phyloP scores from a whole-genome alignment of 2,888 invertebrate genomes.

The Clusia tigrina region DNA sequence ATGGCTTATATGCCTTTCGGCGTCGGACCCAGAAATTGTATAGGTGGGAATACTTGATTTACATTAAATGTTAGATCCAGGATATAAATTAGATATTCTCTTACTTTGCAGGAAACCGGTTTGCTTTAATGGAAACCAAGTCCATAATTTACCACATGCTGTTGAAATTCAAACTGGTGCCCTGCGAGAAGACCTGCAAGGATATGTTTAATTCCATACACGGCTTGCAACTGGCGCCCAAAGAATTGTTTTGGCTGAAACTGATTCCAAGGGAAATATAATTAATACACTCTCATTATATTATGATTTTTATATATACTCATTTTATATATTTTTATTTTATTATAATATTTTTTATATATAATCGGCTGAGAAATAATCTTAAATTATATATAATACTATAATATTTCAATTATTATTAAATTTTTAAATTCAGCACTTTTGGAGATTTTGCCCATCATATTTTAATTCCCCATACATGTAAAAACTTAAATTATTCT shows the following conservation, averaged over 20 bases:
- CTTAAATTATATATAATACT: no score
- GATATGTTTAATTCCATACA: slow-evolving; percentile 45
- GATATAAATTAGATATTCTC: background rate
- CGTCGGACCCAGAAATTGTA: slow-evolving; percentile 70
- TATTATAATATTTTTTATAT: no score
- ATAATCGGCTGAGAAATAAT: no score
- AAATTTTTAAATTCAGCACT: no score
- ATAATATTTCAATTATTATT: no score
- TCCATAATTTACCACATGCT: slow-evolving; percentile 49
- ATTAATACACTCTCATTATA: no score
- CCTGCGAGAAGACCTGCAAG: slow-evolving; percentile 41
- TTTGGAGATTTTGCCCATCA: no score
- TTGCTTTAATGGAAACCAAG: slow-evolving; percentile 52
- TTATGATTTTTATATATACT: no score
- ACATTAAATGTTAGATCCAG: background rate
- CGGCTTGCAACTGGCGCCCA: slow-evolving; percentile 46
- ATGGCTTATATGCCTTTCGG: slow-evolving; percentile 68
- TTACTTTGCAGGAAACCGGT: slow-evolving; percentile 43
- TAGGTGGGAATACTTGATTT: slow-evolving; percentile 61
- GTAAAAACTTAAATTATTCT: no score
- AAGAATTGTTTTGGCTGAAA: slow-evolving; percentile 49
- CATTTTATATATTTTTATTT: no score
- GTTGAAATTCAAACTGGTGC: slow-evolving; percentile 44
- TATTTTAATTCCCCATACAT: no score
- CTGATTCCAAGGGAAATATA: slow-evolving; percentile 36